Conservation (phyloP, 2,113 vertebrate species). For the Natator depressus region DNA sequence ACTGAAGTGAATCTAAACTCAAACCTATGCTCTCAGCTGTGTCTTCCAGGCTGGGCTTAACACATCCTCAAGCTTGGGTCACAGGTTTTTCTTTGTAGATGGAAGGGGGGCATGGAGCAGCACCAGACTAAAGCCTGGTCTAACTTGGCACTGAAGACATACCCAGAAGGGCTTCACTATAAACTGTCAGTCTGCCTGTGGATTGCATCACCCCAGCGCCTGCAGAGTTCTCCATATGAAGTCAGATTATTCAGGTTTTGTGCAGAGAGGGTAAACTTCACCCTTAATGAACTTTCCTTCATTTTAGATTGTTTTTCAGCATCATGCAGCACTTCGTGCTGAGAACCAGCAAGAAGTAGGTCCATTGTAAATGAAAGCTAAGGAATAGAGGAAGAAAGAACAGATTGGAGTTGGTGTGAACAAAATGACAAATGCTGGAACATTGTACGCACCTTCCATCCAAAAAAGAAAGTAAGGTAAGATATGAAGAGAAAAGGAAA, state of each 20-base stretch:
- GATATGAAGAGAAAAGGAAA: neutral
- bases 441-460: neutral
- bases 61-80: too few species aligned
- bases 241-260: neutral
- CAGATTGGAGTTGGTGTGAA: neutral
- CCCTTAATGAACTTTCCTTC: constrained; percentile 1
- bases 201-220: neutral
- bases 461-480: neutral
- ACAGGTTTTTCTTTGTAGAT: neutral
- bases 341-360: neutral
- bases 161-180: neutral
- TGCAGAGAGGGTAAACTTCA: neutral
- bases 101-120: neutral
- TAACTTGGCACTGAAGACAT: neutral
- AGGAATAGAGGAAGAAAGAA: neutral
- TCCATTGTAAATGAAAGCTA: constrained; percentile 2
- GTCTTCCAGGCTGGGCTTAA: too few species aligned
- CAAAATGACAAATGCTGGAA: neutral
- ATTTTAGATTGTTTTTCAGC: neutral
- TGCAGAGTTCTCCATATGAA: neutral
- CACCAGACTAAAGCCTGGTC: neutral
- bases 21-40: too few species aligned
- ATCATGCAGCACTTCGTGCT: neutral
- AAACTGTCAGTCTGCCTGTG: neutral
- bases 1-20: too few species aligned